Percentiles rank a stretch among this genome's conserved stretches.
Conservation (phyloP, 2,888 invertebrate species). For the Hololepta plana region DNA sequence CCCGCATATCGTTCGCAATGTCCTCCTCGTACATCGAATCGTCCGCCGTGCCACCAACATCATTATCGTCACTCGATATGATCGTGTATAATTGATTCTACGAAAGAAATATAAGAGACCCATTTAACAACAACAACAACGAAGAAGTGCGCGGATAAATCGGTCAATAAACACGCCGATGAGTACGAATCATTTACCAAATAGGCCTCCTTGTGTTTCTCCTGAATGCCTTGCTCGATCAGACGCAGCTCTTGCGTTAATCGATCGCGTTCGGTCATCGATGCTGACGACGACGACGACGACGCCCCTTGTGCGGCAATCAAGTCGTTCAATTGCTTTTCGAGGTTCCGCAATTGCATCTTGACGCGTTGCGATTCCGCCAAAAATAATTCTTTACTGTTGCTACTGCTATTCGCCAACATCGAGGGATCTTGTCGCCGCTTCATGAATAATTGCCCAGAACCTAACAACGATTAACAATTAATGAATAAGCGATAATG, state of each 20-base stretch:
- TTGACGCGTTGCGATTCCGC: conserved; percentile 41
- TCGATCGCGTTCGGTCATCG: conserved; percentile 34
- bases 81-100: too few species aligned
- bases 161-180: too few species aligned
- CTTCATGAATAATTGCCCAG: conserved; percentile 22
- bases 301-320: conserved; percentile 33
- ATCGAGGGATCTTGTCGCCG: conserved; percentile 24
- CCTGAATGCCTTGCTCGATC: conserved; percentile 41
- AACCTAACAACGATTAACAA: conserved; percentile 14
- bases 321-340: conserved; percentile 41
- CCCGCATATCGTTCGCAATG: conserved; percentile 48
- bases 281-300: conserved; percentile 29
- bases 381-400: conserved; percentile 25
- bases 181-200: too few species aligned
- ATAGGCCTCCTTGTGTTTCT: conserved; percentile 39
- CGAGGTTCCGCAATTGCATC: conserved; percentile 37
- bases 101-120: conserved; percentile 21
- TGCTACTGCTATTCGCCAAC: too few species aligned
- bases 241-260: conserved; percentile 38
- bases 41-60: conserved; percentile 20
- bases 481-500: neutral
- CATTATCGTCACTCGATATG: too few species aligned
- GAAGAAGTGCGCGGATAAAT: too few species aligned
- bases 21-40: conserved; percentile 43
- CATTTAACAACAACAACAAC: conserved; percentile 6